Percentiles rank a stretch among this genome's conserved stretches.
phyloP scores from a whole-genome alignment of 2,888 invertebrate genomes.

The Drosophila ezoana region DNA sequence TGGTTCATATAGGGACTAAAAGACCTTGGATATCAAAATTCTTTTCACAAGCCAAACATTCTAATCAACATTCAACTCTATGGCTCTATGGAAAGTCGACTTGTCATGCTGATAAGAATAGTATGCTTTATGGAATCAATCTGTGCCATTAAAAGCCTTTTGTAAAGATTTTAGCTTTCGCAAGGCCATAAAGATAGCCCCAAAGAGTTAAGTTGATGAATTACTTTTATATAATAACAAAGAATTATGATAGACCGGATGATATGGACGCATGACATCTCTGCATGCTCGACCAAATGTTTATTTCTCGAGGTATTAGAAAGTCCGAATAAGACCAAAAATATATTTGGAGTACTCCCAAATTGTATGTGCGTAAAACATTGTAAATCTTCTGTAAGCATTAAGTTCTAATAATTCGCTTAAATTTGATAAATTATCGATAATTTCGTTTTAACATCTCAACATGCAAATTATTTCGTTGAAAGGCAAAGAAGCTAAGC shows the following conservation, averaged over 20 bases:
- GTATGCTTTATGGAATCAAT: not conserved
- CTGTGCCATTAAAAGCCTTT: not conserved
- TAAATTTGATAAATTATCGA: too few relatives aligned
- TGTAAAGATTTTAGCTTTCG: not conserved
- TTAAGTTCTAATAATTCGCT: too few relatives aligned
- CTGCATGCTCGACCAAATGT: not conserved
- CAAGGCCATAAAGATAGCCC: conserved; percentile 20
- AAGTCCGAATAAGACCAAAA: not conserved
- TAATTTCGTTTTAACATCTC: too few relatives aligned
- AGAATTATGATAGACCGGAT: not conserved
- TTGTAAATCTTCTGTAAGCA: too few relatives aligned
- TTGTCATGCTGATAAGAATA: conserved; percentile 8
- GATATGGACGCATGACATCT: not conserved
- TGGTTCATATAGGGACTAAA: too few relatives aligned
- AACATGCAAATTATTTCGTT: too few relatives aligned
- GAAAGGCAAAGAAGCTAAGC: too few relatives aligned
- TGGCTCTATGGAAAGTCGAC: not conserved
- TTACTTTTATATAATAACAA: not conserved
- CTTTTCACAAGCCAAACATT: too few relatives aligned
- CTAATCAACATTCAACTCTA: too few relatives aligned
- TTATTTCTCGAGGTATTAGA: not conserved
- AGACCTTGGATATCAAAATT: too few relatives aligned
- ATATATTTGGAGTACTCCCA: too few relatives aligned
- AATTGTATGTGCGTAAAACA: too few relatives aligned
- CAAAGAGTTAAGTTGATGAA: not conserved